Percentiles rank a stretch among this genome's conserved stretches.
Conservation (phyloP, 92 coral and sea anemone genomes). For the Pocillopora grandis region DNA sequence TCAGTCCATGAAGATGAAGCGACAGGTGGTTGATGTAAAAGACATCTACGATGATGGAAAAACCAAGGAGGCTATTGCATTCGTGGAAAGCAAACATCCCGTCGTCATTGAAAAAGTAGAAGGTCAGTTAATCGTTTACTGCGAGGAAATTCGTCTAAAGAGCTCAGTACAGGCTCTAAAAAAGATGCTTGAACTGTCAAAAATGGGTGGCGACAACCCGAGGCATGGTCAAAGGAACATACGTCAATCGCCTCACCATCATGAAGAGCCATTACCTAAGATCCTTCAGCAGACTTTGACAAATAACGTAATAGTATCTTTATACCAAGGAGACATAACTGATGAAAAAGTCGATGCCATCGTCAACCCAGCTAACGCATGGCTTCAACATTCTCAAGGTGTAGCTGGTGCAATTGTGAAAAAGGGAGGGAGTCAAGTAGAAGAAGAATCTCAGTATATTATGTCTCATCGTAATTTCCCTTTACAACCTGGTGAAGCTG, state of each 20-base stretch:
- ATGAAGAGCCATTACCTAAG: neutral
- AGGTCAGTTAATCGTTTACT: conserved; percentile 12
- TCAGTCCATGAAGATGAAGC: neutral
- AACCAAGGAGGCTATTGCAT: neutral
- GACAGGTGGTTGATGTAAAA: conserved; percentile 7
- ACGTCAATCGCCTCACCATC: neutral
- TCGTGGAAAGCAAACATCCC: neutral
- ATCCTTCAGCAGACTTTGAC: neutral
- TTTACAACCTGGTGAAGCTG: conserved; percentile 20
- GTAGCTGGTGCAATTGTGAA: conserved; percentile 71
- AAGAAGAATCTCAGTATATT: conserved; percentile 44
- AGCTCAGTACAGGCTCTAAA: neutral
- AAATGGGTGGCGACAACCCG: neutral
- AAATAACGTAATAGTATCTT: conserved; percentile 45
- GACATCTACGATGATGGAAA: neutral
- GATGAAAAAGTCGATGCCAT: conserved; percentile 58
- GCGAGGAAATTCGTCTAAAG: neutral
- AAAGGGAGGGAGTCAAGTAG: conserved; percentile 68
- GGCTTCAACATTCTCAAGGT: conserved; percentile 58
- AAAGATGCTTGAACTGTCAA: neutral
- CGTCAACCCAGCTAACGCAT: conserved; percentile 73
- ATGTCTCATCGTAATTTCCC: neutral
- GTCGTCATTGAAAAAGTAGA: conserved; percentile 32
- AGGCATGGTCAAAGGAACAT: conserved; percentile 15
- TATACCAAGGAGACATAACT: conserved; percentile 70